Conservation (phyloP, 2,113 vertebrate species). For the Nestor notabilis region DNA sequence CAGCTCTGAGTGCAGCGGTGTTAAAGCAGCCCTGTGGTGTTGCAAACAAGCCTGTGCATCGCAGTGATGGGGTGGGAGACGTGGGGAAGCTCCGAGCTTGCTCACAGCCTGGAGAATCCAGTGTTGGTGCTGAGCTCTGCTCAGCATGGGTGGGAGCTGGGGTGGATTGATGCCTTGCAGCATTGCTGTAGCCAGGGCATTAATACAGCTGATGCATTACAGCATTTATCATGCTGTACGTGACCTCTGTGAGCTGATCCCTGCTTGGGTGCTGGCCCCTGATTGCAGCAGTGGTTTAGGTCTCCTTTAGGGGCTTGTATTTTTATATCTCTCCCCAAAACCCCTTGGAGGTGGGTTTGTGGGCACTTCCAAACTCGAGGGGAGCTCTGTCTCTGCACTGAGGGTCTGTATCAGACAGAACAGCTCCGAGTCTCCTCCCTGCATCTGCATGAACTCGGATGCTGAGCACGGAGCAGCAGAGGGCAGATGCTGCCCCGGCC, state of each 20-base stretch:
- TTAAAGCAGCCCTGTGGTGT: not conserved
- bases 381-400: not conserved
- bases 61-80: fast-evolving
- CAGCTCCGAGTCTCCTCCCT: not conserved
- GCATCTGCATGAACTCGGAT: fast-evolving
- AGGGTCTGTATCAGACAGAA: not conserved
- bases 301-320: not conserved
- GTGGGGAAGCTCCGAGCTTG: not conserved
- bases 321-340: not conserved
- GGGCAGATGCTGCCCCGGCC: not conserved
- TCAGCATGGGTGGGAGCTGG: fast-evolving
- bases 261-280: not conserved
- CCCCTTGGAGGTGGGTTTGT: not conserved
- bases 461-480: fast-evolving
- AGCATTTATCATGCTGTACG: not conserved
- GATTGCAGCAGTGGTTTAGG: not conserved
- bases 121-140: not conserved
- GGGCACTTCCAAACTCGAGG: not conserved
- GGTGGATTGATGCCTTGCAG: not conserved
- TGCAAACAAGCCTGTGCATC: not conserved
- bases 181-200: not conserved
- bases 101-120: not conserved
- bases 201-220: not conserved
- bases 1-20: fast-evolving
- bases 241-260: not conserved